Conservation (phyloP, 2,797 vertebrate species). For the Percopsis omiscomaycus region DNA sequence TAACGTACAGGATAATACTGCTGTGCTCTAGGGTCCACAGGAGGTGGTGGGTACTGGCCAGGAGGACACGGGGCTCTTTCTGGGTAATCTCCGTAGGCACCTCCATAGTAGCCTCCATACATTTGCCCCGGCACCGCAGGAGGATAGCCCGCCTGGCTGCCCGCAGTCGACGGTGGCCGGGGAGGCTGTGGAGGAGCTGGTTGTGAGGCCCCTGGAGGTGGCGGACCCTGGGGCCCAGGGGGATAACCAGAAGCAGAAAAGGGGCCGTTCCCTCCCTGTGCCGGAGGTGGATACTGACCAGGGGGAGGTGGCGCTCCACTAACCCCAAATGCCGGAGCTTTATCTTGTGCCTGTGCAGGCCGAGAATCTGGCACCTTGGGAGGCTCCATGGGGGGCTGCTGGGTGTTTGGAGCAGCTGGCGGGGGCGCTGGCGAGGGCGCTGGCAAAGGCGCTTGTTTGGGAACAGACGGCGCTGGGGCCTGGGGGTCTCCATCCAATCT, state of each 20-base stretch:
- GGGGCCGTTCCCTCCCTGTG: slow-evolving; percentile 46
- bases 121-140: slow-evolving; percentile 63
- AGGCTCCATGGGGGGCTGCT: slow-evolving; percentile 42
- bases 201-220: slow-evolving; percentile 45
- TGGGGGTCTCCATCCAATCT: slow-evolving; percentile 60
- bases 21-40: slow-evolving; percentile 81
- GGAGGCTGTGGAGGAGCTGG: slow-evolving; percentile 68
- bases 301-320: slow-evolving; percentile 39
- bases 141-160: slow-evolving; percentile 75
- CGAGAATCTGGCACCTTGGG: slow-evolving; percentile 47
- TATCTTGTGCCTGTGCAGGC: slow-evolving; percentile 51
- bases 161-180: slow-evolving; percentile 77
- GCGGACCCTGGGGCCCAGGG: slow-evolving; percentile 38
- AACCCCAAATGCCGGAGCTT: slow-evolving; percentile 30
- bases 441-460: slow-evolving; percentile 39
- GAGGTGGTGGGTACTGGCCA: slow-evolving; percentile 72
- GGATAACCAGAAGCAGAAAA: slow-evolving; percentile 47
- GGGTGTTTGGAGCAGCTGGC: slow-evolving; percentile 37
- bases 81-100: slow-evolving; percentile 80
- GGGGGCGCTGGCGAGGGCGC: slow-evolving; percentile 50
- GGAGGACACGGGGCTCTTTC: slow-evolving; percentile 78
- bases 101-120: slow-evolving; percentile 74
- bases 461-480: slow-evolving; percentile 36
- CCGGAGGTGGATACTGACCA: slow-evolving; percentile 43
- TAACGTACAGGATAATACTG: slow-evolving; percentile 86